Evolutionary conservation across 1,140 invertebrate genomes (phyloP), one percentile per base, ranked within the genome.

Genomic region (Coenobita brevimanus): DNA sequence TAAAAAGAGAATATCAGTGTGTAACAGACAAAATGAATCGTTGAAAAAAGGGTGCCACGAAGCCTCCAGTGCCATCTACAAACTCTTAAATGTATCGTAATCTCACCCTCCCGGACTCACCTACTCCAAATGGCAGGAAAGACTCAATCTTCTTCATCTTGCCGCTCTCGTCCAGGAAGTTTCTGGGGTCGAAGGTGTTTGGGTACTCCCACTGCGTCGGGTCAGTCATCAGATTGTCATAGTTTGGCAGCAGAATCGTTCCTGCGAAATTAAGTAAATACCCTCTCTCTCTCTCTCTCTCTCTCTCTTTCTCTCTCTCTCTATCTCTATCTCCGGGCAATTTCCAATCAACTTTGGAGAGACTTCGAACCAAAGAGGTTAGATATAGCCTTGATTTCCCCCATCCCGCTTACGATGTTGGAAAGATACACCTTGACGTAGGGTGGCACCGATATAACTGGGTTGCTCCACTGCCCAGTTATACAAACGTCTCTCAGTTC

Each of bases 41-140:
- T n/a, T n/a, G 2, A 2, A 46, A 24, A 24, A 38, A 24, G 13
- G 8, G 15, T 46, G 0, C 27, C 24, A 24, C 10, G 41, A 24
- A 8, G 10, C 24, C 8, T 4, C 21, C 50, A 38, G 3, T 46
- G n/a, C 10, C 17, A 30, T 46, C 27, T 46, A 10, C 17, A 41
- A 41, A n/a, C 6, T 21, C 36, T 3, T 24, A 43, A 43, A 0
- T 24, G 6, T 0, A 15, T 1, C 33, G 24, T 60, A 2, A 3
- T 15, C 8, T 46, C 3, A 46, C 62, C n/a, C 36, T 33, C 2
- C 13, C 27, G 27, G 4, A 79, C 36, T 78, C 62, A 85, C 82
- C 82, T 27, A 46, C 33, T 24, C 82, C 82, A 27, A 64, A 85
- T n/a, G 82, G 82, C 27, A 76, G 43, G 71, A 85, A 85, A 30